A percentile compares a stretch with the other conserved stretches of the same genome.
Evolutionary conservation across 1,140 invertebrate genomes (phyloP).

Genomic region (Trypoxylus dichotomus): DNA sequence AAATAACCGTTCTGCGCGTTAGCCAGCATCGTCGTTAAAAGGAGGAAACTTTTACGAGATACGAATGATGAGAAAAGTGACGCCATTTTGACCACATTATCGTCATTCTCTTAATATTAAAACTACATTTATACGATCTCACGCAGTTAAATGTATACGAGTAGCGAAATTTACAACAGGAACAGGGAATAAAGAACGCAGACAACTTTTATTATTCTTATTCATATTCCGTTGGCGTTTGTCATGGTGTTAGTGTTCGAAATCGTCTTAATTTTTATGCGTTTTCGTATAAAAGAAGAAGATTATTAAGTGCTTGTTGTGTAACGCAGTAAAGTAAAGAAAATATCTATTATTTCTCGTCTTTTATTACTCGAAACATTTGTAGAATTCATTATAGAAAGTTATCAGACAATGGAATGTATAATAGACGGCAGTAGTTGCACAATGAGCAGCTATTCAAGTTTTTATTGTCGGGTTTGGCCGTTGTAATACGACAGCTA

Average conservation of each 20-base stretch:
- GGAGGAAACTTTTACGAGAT: neutral
- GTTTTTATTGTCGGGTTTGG: neutral
- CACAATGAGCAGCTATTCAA: neutral
- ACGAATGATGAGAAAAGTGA: neutral
- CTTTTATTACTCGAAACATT: neutral
- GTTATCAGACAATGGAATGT: neutral
- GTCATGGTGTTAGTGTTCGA: neutral
- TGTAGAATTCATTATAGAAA: neutral
- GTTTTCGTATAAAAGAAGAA: neutral
- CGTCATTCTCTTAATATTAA: neutral
- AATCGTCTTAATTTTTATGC: neutral
- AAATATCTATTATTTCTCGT: neutral
- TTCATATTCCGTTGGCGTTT: neutral
- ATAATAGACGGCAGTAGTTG: neutral
- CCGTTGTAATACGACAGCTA: neutral
- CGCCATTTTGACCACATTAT: neutral
- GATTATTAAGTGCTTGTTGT: neutral
- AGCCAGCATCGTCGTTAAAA: neutral
- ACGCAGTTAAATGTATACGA: neutral
- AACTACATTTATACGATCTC: neutral
- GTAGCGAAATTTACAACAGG: neutral
- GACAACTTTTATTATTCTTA: neutral
- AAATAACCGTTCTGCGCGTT: neutral
- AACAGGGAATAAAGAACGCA: neutral
- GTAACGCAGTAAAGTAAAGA: neutral